Evolutionary conservation across 2,797 vertebrate genomes (phyloP).

Genomic region (Sciaenops ocellatus): DNA sequence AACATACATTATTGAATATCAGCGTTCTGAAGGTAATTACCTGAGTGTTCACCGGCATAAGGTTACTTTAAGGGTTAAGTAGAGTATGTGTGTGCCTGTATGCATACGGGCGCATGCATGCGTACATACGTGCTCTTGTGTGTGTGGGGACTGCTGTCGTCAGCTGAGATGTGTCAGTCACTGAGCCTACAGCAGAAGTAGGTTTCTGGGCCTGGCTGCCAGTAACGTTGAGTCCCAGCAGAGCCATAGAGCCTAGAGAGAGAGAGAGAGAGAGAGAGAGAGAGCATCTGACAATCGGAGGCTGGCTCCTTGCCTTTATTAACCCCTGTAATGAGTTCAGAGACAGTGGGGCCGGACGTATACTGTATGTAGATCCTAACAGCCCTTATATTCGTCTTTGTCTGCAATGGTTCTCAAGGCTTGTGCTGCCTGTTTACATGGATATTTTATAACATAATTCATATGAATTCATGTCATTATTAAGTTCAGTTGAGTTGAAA

Average conservation of each 20-base stretch:
- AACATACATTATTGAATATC: slow-evolving; percentile 47
- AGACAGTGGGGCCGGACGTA: slow-evolving; percentile 48
- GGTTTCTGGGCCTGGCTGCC: slow-evolving; percentile 84
- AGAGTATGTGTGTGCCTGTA: slow-evolving; percentile 23
- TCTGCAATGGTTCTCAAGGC: background rate
- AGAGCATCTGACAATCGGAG: slow-evolving; percentile 33
- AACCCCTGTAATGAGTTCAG: slow-evolving; percentile 81
- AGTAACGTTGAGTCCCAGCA: slow-evolving; percentile 59
- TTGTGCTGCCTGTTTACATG: background rate
- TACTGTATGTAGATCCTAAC: slow-evolving; percentile 32
- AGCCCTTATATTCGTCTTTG: slow-evolving; percentile 6
- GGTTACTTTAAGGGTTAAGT: slow-evolving; percentile 59
- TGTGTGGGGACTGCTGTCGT: slow-evolving; percentile 28
- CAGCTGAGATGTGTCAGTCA: slow-evolving; percentile 63
- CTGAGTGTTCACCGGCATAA: slow-evolving; percentile 31
- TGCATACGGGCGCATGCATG: background rate
- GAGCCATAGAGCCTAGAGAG: slow-evolving; percentile 40
- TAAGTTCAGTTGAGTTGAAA: background rate
- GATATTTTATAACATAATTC: background rate
- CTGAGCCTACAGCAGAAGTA: slow-evolving; percentile 76
- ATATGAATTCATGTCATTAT: background rate
- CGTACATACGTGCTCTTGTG: slow-evolving; percentile 9
- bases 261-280: slow-evolving; percentile 15
- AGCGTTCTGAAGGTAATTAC: slow-evolving; percentile 54
- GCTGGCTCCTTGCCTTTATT: slow-evolving; percentile 69